Conservation (phyloP, 1,140 invertebrate species). For the Formica selysi region DNA sequence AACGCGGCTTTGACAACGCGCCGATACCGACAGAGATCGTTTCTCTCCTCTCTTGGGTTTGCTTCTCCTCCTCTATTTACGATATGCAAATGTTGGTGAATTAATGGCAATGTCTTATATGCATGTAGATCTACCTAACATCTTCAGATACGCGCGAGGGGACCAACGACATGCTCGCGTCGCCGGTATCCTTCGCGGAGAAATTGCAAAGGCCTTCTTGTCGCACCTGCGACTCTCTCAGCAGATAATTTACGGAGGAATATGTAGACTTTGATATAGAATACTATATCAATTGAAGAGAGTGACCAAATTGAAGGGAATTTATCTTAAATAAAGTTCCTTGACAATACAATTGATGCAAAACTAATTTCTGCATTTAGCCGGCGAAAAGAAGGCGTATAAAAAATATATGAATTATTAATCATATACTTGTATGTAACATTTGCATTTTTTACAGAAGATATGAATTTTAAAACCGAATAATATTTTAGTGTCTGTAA, state of each 20-base stretch:
- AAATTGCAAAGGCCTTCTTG: slow-evolving; percentile 44
- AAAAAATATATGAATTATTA: not conserved
- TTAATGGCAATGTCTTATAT: slow-evolving; percentile 61
- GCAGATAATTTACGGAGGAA: slow-evolving; percentile 23
- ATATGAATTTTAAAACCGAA: not conserved
- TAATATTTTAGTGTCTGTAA: not conserved
- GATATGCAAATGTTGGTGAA: slow-evolving; percentile 67
- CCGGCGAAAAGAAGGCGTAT: not conserved
- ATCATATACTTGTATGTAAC: not conserved
- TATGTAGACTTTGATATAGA: slow-evolving; percentile 33
- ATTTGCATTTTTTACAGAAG: not conserved
- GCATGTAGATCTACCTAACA: slow-evolving; percentile 41
- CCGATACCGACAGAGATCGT: slow-evolving; percentile 22
- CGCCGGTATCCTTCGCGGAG: slow-evolving; percentile 13
- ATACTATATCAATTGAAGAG: not conserved
- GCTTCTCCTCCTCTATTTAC: not conserved
- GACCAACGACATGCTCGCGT: slow-evolving; percentile 21
- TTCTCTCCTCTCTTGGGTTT: slow-evolving; percentile 12
- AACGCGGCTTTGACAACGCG: slow-evolving; percentile 38
- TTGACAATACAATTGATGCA: too few relatives aligned
- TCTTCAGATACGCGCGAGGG: slow-evolving; percentile 19
- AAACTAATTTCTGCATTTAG: not conserved
- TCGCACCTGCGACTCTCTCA: slow-evolving; percentile 58
- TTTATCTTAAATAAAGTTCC: not conserved
- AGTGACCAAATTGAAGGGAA: not conserved